phyloP scores from a whole-genome alignment of 1,140 invertebrate genomes.

The Adoxophyes honmai region DNA sequence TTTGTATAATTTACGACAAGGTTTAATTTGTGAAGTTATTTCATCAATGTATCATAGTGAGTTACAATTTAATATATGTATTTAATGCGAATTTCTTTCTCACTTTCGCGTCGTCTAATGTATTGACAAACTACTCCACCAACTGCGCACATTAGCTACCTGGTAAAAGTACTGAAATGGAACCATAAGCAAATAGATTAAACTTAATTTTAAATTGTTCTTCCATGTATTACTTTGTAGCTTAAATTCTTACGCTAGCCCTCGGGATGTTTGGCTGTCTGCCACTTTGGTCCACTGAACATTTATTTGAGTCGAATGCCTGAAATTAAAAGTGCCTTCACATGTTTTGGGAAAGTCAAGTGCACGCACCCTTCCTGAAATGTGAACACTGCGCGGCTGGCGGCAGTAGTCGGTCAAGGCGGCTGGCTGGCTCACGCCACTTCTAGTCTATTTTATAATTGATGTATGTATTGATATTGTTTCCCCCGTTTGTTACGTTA shows the following conservation, averaged over 20 bases:
- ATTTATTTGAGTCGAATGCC: slow-evolving; percentile 30
- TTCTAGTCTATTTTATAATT: slow-evolving; percentile 36
- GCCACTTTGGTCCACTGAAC: not conserved
- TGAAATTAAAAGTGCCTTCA: slow-evolving; percentile 71
- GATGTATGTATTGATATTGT: slow-evolving; percentile 36
- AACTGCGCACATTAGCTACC: slow-evolving; percentile 4
- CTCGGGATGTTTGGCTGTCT: not conserved
- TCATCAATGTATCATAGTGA: slow-evolving; percentile 19
- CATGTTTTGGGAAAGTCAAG: slow-evolving; percentile 43
- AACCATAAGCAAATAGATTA: not conserved
- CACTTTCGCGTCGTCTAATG: not conserved
- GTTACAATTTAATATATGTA: not conserved
- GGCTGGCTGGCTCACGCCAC: slow-evolving; percentile 42
- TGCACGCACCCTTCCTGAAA: slow-evolving; percentile 26
- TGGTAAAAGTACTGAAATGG: not conserved
- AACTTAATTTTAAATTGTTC: not conserved
- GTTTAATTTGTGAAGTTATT: slow-evolving; percentile 28
- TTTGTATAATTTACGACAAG: slow-evolving; percentile 44
- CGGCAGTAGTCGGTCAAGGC: slow-evolving; percentile 31
- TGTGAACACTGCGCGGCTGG: slow-evolving; percentile 16
- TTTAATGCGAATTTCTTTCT: slow-evolving; percentile 1
- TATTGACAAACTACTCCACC: slow-evolving; percentile 9
- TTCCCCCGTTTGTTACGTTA: slow-evolving; percentile 53
- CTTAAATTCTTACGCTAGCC: not conserved
- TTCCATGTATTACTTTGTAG: not conserved